Conservation (phyloP, 1,140 invertebrate genomes). For the Pararge aegeria region DNA sequence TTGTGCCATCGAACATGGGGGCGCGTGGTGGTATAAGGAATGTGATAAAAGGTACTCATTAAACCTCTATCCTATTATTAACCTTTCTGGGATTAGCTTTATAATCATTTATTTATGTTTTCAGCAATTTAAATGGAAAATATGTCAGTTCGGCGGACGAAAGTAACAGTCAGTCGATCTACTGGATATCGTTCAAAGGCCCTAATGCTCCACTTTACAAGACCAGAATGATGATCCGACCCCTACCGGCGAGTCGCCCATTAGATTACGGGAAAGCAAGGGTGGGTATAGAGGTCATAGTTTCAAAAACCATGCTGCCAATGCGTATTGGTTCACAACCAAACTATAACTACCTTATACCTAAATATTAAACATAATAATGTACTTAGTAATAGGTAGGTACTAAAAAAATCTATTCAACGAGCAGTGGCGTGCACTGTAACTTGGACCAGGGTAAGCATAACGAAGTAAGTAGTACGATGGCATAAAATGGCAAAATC, state of each 20-base stretch:
- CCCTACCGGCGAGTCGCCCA: constrained; percentile 64
- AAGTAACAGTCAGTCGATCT: constrained; percentile 80
- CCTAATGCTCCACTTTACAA: constrained; percentile 78
- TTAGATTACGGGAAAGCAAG: constrained; percentile 45
- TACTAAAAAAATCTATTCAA: too few relatives aligned
- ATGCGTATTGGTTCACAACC: background rate
- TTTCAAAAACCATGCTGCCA: too few relatives aligned
- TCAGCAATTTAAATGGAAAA: constrained; percentile 81
- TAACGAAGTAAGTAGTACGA: too few relatives aligned
- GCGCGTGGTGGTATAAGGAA: constrained; percentile 84
- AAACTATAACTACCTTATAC: too few relatives aligned
- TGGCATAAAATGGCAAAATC: too few relatives aligned
- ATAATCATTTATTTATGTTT: too few relatives aligned
- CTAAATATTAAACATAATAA: too few relatives aligned
- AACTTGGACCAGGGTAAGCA: too few relatives aligned
- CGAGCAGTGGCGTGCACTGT: too few relatives aligned
- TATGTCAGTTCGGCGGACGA: constrained; percentile 80
- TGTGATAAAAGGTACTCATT: constrained; percentile 75
- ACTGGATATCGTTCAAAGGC: constrained; percentile 82
- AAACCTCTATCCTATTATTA: background rate
- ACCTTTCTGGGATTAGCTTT: too few relatives aligned
- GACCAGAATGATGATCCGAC: constrained; percentile 81
- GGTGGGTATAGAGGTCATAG: constrained; percentile 33
- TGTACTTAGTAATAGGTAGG: too few relatives aligned
- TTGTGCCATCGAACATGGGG: constrained; percentile 83